phyloP scores from a whole-genome alignment of 2,113 vertebrate species.

The Ptilorrhoa leucosticta region DNA sequence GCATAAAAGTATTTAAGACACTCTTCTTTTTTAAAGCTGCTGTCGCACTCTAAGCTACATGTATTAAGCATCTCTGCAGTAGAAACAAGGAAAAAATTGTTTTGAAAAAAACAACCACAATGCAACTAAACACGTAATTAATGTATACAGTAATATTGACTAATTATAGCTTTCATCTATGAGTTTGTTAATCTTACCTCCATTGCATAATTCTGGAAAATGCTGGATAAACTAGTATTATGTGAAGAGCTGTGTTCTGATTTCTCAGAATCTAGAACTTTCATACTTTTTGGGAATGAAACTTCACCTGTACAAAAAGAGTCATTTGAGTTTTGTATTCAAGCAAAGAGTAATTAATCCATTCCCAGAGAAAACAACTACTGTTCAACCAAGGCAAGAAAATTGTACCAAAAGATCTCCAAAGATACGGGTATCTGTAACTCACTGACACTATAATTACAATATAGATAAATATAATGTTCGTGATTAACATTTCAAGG shows the following conservation, averaged over 20 bases:
- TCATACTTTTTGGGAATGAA: slow-evolving; percentile 71
- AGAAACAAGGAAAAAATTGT: background rate
- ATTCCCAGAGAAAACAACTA: background rate
- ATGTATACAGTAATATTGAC: background rate
- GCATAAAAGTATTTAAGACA: background rate
- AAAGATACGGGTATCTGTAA: background rate
- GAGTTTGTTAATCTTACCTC: slow-evolving; percentile 78
- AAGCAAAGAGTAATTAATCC: background rate
- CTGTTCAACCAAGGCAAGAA: background rate
- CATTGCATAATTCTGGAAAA: slow-evolving; percentile 93
- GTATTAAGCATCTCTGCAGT: background rate
- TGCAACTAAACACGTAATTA: background rate
- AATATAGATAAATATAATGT: background rate
- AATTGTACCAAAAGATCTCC: background rate
- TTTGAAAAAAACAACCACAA: background rate
- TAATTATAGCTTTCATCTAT: background rate
- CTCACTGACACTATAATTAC: background rate
- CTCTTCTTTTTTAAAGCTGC: background rate
- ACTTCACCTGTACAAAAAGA: slow-evolving; percentile 68
- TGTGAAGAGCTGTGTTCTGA: slow-evolving; percentile 87
- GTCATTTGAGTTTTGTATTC: background rate
- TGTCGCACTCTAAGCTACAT: background rate
- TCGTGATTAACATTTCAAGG: background rate
- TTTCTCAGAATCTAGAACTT: slow-evolving; percentile 82
- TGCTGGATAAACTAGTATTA: slow-evolving; percentile 92